Evolutionary conservation across 2,888 invertebrate genomes (phyloP).

Genomic region (Slavum lentiscoides): DNA sequence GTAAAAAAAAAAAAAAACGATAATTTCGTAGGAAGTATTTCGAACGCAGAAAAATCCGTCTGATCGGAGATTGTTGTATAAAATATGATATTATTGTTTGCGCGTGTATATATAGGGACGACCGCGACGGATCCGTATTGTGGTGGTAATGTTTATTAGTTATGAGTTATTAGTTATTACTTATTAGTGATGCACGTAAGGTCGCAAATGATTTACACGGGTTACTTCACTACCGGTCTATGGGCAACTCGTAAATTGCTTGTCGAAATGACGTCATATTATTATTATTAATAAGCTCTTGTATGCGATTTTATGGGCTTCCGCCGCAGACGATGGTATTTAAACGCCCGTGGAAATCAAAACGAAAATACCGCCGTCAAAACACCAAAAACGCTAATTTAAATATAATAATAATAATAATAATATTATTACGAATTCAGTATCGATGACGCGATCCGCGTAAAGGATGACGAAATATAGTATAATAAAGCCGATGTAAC

Average conservation of each 20-base stretch:
- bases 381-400: too few species aligned
- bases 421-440: too few species aligned
- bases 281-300: neutral
- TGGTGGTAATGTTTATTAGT: constrained; percentile 3
- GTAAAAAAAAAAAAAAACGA: too few species aligned
- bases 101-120: neutral
- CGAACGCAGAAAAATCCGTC: neutral
- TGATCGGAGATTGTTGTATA: too few species aligned
- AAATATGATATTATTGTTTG: neutral
- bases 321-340: neutral
- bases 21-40: neutral
- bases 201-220: constrained; percentile 41
- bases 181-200: neutral
- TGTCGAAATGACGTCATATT: constrained; percentile 19
- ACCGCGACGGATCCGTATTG: too few species aligned
- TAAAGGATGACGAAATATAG: too few species aligned
- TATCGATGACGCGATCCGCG: too few species aligned
- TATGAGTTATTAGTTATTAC: too few species aligned
- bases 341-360: too few species aligned
- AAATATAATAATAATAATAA: too few species aligned
- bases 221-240: constrained; percentile 29
- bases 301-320: constrained; percentile 1
- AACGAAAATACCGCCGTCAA: too few species aligned
- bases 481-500: too few species aligned
- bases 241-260: neutral